Conservation (phyloP, 2,797 vertebrate genomes). For the Crax fasciolata region DNA sequence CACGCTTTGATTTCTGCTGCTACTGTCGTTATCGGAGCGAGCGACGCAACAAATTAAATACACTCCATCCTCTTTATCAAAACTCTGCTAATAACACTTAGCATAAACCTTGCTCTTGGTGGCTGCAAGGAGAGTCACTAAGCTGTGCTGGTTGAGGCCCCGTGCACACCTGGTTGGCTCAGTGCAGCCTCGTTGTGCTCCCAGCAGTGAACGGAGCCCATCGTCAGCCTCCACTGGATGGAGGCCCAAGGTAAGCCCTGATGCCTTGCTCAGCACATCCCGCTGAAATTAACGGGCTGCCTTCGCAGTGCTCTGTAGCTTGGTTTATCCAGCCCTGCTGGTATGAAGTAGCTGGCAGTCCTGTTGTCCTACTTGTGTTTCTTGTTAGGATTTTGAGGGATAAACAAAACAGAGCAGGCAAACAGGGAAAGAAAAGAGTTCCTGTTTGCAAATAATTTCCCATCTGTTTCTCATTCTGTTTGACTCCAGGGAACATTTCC, state of each 20-base stretch:
- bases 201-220: not conserved
- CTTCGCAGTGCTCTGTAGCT: not conserved
- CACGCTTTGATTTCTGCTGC: conserved; percentile 30
- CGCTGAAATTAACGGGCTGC: not conserved
- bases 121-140: not conserved
- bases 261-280: not conserved
- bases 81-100: not conserved
- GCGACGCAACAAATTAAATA: not conserved
- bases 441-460: conserved; percentile 62
- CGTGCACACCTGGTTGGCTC: not conserved
- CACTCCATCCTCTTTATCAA: not conserved
- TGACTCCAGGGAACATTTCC: not conserved
- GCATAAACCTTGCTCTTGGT: not conserved
- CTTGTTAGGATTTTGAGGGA: conserved; percentile 34
- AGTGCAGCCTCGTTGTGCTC: not conserved
- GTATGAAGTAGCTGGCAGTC: not conserved
- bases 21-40: not conserved
- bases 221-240: not conserved
- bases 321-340: not conserved
- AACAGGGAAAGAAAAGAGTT: conserved; percentile 54
- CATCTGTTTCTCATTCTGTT: conserved; percentile 76
- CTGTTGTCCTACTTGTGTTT: conserved; percentile 20
- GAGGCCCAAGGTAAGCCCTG: not conserved
- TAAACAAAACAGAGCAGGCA: conserved; percentile 66
- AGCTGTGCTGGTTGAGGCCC: not conserved